Evolutionary conservation across 2,888 invertebrate species (phyloP).

Genomic region (Ethmia dodecea): DNA sequence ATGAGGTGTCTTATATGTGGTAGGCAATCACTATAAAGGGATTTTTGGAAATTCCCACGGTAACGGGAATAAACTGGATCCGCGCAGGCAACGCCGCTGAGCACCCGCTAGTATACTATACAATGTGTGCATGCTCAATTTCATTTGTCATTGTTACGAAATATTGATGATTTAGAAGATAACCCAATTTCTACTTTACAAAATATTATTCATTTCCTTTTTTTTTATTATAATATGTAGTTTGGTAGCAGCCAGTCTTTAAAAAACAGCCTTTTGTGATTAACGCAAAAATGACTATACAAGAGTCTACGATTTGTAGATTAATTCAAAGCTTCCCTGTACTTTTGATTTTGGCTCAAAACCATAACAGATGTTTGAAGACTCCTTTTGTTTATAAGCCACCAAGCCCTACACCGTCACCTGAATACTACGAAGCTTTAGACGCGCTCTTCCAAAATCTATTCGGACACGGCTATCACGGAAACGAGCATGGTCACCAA

Average conservation of each 20-base stretch:
- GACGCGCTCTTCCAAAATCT: conserved; percentile 50
- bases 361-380: conserved; percentile 48
- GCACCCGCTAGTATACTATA: no score
- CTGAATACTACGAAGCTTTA: conserved; percentile 63
- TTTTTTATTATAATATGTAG: no score
- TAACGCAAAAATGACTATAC: conserved; percentile 43
- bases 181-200: conserved; percentile 22
- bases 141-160: no score
- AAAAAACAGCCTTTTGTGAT: no score
- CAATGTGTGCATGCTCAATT: no score
- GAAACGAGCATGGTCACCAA: conserved; percentile 7
- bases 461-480: conserved; percentile 29
- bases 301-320: conserved; percentile 49
- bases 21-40: no score
- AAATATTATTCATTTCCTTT: no score
- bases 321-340: conserved; percentile 62
- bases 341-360: conserved; percentile 59
- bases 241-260: no score
- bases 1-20: no score
- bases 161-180: conserved; percentile 33
- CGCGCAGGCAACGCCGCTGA: no score
- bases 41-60: no score
- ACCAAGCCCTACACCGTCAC: conserved; percentile 54
- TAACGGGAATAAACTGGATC: no score
- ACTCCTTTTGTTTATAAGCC: conserved; percentile 61